Conservation (phyloP, 2,888 invertebrate species). For the Melanotus villosus region DNA sequence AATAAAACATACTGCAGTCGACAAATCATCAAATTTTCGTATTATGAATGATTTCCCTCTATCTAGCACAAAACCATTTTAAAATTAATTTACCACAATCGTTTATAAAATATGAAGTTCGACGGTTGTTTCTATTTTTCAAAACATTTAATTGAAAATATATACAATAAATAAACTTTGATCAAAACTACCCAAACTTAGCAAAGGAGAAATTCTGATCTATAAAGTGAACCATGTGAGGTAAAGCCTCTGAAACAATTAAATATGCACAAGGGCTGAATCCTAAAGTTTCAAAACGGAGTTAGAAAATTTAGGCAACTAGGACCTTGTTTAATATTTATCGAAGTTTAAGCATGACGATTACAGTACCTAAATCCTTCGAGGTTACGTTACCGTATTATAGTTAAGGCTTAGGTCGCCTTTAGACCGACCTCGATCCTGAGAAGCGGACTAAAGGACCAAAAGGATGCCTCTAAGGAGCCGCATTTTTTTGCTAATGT, state of each 20-base stretch:
- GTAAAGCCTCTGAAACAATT: slow-evolving; percentile 8
- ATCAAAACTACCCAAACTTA: not conserved
- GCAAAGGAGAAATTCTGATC: not conserved
- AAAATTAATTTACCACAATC: too few relatives aligned
- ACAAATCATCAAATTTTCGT: too few relatives aligned
- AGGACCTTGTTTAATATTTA: slow-evolving; percentile 28
- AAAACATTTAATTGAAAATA: too few relatives aligned
- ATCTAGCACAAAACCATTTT: too few relatives aligned
- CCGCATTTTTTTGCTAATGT: not conserved
- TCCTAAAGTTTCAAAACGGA: slow-evolving; percentile 13
- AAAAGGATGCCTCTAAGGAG: not conserved
- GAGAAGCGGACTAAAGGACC: not conserved
- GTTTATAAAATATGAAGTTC: too few relatives aligned
- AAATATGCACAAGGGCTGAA: slow-evolving; percentile 17
- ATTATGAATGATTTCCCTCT: too few relatives aligned
- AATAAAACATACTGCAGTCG: too few relatives aligned
- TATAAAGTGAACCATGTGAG: slow-evolving; percentile 6
- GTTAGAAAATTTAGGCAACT: slow-evolving; percentile 15
- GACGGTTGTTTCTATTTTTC: too few relatives aligned
- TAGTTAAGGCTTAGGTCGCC: slow-evolving; percentile 6
- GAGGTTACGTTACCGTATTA: slow-evolving; percentile 12
- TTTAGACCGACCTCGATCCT: not conserved
- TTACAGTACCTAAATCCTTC: slow-evolving; percentile 19
- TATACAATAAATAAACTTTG: not conserved
- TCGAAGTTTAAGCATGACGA: slow-evolving; percentile 24